Evolutionary conservation across 2,888 invertebrate genomes (phyloP).

Genomic region (Cheilosia vulpina): DNA sequence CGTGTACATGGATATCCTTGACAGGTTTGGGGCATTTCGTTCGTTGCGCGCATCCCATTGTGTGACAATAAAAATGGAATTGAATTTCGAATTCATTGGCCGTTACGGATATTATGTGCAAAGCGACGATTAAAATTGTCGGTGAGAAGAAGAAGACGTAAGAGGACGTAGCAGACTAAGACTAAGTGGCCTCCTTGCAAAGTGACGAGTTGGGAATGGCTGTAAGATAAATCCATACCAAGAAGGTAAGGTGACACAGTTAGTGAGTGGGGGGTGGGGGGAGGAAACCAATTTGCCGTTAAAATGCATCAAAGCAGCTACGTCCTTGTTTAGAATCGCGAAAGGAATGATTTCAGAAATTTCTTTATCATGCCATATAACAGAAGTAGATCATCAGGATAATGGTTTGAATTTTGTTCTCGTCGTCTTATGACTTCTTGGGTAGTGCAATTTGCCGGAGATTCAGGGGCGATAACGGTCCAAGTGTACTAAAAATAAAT

Average conservation of each 20-base stretch:
- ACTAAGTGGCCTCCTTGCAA: constrained; percentile 6
- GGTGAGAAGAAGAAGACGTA: constrained; percentile 38
- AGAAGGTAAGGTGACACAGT: constrained; percentile 26
- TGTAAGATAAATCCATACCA: constrained; percentile 9
- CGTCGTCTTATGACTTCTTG: neutral
- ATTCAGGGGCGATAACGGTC: constrained; percentile 24
- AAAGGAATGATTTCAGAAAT: constrained; percentile 16
- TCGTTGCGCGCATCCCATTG: neutral
- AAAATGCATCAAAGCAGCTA: constrained; percentile 61
- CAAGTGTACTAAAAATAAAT: constrained; percentile 37
- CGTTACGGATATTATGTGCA: constrained; percentile 71
- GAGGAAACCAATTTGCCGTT: constrained; percentile 58
- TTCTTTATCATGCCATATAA: constrained; percentile 7
- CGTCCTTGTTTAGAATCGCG: neutral
- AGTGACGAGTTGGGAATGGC: constrained; percentile 7
- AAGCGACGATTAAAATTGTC: constrained; percentile 72
- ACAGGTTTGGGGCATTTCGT: neutral
- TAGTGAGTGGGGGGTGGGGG: constrained; percentile 6
- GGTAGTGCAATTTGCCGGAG: constrained; percentile 8
- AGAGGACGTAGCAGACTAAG: neutral
- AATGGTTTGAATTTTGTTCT: neutral
- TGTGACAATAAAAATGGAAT: constrained; percentile 65
- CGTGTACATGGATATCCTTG: neutral
- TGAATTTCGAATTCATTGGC: constrained; percentile 71
- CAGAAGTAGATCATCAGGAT: constrained; percentile 18